Evolutionary conservation across 2,113 vertebrate species (phyloP).

Genomic region (Ranitomeya variabilis): DNA sequence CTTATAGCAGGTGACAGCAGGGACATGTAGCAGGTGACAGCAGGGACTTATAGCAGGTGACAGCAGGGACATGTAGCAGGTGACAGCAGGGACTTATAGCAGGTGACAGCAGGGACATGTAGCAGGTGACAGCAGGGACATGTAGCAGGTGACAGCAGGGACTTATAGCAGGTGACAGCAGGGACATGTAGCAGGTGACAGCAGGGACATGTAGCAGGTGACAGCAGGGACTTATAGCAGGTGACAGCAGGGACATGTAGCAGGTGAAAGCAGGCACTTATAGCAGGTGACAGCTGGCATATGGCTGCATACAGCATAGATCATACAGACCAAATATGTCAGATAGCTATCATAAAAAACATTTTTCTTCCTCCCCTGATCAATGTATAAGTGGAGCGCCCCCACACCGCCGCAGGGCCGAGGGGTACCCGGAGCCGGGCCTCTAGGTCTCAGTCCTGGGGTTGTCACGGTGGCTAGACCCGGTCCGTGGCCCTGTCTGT

Average conservation of each 20-base stretch:
- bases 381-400: no score
- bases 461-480: no score
- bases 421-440: no score
- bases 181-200: not conserved
- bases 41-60: not conserved
- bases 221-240: no score
- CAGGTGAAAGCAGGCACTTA: not conserved
- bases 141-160: not conserved
- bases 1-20: not conserved
- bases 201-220: not conserved
- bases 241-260: not conserved
- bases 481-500: no score
- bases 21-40: not conserved
- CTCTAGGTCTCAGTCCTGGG: no score
- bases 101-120: not conserved
- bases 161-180: not conserved
- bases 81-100: not conserved
- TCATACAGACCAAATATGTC: no score
- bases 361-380: no score
- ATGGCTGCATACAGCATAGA: not conserved
- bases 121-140: not conserved
- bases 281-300: not conserved
- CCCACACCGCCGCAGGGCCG: no score
- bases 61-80: not conserved
- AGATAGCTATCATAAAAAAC: no score